Conservation (phyloP, 1,140 invertebrate genomes). For the Bombus difficillimus region DNA sequence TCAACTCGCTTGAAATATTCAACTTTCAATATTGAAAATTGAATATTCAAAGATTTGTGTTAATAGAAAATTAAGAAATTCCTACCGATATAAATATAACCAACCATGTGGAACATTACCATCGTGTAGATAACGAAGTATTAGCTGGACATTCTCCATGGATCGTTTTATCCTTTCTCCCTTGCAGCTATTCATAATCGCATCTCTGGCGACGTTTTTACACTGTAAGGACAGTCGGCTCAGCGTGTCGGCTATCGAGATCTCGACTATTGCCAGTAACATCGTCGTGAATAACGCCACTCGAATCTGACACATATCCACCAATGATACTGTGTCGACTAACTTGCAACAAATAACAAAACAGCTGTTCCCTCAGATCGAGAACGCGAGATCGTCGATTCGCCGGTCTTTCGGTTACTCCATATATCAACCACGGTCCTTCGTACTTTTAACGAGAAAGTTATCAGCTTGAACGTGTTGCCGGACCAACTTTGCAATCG, state of each 20-base stretch:
- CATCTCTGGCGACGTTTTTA: constrained; percentile 32
- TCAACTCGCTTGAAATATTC: too few species aligned
- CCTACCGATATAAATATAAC: too few species aligned
- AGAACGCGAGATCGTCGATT: neutral
- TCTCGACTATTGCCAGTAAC: neutral
- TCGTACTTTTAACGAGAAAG: constrained; percentile 17
- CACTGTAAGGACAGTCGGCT: neutral
- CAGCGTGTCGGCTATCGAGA: neutral
- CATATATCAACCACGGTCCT: neutral
- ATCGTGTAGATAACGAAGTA: too few species aligned
- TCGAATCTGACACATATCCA: neutral
- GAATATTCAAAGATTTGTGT: too few species aligned
- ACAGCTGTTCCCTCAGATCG: neutral
- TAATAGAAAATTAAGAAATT: too few species aligned
- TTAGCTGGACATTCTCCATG: accelerated
- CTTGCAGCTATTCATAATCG: constrained; percentile 33
- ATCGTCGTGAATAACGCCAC: neutral
- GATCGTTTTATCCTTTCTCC: constrained; percentile 15
- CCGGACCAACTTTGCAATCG: constrained; percentile 2
- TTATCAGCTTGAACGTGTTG: constrained; percentile 23
- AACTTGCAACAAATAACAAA: neutral
- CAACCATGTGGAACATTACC: too few species aligned
- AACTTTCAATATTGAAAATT: too few species aligned
- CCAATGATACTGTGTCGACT: neutral
- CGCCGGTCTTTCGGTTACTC: constrained; percentile 20